Conservation (phyloP, 2,888 invertebrate species). For the Limnephilus marmoratus region DNA sequence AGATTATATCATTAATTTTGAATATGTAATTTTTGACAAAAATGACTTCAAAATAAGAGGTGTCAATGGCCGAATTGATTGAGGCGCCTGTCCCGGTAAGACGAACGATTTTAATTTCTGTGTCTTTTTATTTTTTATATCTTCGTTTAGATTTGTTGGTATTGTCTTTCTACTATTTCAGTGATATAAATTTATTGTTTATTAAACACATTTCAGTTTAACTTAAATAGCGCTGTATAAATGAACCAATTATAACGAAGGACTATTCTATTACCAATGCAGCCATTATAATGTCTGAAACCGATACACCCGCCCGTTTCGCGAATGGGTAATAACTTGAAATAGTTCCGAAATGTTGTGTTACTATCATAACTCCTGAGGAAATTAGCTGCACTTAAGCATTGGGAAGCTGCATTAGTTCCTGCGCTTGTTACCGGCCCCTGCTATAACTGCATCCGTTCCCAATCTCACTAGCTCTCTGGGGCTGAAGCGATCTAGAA, state of each 20-base stretch:
- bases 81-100: too few relatives aligned
- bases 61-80: too few relatives aligned
- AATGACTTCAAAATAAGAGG: too few relatives aligned
- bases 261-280: neutral
- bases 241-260: neutral
- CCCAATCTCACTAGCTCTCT: neutral
- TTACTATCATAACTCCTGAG: constrained; percentile 47
- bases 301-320: constrained; percentile 22
- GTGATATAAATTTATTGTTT: neutral
- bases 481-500: neutral
- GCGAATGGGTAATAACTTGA: constrained; percentile 49
- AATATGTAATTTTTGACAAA: too few relatives aligned
- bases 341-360: constrained; percentile 50
- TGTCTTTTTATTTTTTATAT: too few relatives aligned
- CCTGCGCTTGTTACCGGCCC: constrained; percentile 2
- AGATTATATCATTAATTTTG: too few relatives aligned
- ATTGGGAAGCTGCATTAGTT: constrained; percentile 45
- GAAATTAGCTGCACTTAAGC: constrained; percentile 46
- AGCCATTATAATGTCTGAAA: neutral
- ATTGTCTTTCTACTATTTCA: too few relatives aligned
- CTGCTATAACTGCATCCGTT: neutral
- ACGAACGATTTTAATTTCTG: too few relatives aligned
- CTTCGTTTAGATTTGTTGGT: too few relatives aligned
- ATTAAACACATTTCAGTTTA: neutral
- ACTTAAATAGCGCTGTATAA: neutral